A percentile compares a stretch with the other conserved stretches of the same genome.
Evolutionary conservation across 2,888 invertebrate genomes (phyloP).

Genomic region (Rhagonycha fulva): DNA sequence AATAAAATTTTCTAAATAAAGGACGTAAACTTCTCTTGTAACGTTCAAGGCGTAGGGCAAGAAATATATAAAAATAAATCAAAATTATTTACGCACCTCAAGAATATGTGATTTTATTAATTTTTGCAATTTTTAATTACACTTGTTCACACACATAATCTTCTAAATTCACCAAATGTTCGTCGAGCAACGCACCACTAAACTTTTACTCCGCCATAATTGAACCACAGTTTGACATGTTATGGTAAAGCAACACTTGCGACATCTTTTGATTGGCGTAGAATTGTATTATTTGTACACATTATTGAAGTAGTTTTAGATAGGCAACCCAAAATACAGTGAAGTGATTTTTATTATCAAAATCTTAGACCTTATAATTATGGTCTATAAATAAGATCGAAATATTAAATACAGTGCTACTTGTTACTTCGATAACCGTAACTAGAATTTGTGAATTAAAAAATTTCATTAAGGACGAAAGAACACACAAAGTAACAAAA

Average conservation of each 20-base stretch:
- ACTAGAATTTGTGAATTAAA: no score
- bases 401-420: no score
- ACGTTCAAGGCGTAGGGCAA: neutral
- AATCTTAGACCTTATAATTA: no score
- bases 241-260: neutral
- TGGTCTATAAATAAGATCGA: no score
- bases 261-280: neutral
- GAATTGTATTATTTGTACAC: neutral
- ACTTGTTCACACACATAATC: constrained; percentile 17
- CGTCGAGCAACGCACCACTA: constrained; percentile 1
- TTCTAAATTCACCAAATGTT: neutral
- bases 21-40: neutral
- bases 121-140: constrained; percentile 1
- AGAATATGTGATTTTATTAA: neutral
- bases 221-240: constrained; percentile 9
- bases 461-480: no score
- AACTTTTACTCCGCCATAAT: constrained; percentile 9
- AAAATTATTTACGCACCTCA: constrained; percentile 6
- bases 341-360: no score
- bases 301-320: no score
- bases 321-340: no score
- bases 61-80: neutral
- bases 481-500: no score
- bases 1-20: neutral
- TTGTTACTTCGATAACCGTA: no score